Evolutionary conservation across 2,888 invertebrate species (phyloP).

Genomic region (Microctonus brassicae): DNA sequence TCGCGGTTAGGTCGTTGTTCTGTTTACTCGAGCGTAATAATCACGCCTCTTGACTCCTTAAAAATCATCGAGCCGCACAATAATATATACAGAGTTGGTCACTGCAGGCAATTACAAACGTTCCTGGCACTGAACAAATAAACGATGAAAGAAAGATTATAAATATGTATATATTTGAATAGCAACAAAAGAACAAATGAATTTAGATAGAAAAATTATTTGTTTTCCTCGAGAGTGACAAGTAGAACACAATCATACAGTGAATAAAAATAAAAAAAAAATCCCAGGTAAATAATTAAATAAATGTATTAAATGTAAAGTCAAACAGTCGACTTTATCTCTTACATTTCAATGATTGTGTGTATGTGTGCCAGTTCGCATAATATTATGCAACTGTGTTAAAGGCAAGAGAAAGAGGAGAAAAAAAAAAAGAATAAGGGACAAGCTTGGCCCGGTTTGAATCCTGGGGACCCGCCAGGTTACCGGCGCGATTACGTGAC

Average conservation of each 20-base stretch:
- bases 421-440: slow-evolving; percentile 34
- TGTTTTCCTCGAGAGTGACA: background rate
- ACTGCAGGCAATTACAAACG: slow-evolving; percentile 12
- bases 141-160: background rate
- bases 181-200: background rate
- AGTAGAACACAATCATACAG: slow-evolving; percentile 2
- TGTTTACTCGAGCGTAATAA: slow-evolving; percentile 24
- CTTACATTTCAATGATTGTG: slow-evolving; percentile 18
- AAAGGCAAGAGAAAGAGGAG: slow-evolving; percentile 43
- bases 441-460: slow-evolving; percentile 35
- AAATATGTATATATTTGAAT: background rate
- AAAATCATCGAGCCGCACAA: slow-evolving; percentile 19
- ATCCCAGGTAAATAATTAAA: background rate
- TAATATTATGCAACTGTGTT: slow-evolving; percentile 61
- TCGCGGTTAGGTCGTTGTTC: slow-evolving; percentile 11
- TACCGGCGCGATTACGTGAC: slow-evolving; percentile 51
- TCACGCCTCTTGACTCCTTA: slow-evolving; percentile 11
- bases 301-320: background rate
- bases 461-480: slow-evolving; percentile 30
- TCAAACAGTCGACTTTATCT: slow-evolving; percentile 1
- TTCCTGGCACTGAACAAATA: slow-evolving; percentile 1
- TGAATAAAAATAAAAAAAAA: background rate
- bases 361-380: slow-evolving; percentile 47
- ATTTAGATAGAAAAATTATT: background rate
- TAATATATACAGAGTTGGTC: background rate